Conservation (phyloP, 2,113 vertebrate genomes). For the Collichthys lucidus region DNA sequence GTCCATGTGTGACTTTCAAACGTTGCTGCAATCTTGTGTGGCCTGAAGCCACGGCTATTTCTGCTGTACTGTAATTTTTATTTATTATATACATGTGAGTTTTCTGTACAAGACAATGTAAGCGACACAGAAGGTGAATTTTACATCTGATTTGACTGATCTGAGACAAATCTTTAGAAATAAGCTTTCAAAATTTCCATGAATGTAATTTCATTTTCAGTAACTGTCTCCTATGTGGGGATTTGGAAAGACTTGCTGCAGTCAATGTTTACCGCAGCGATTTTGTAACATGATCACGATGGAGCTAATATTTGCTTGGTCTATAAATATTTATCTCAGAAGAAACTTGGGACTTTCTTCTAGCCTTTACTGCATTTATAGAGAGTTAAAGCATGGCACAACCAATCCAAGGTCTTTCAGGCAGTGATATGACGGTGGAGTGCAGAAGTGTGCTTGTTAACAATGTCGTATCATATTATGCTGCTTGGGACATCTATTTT, state of each 20-base stretch:
- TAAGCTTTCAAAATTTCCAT: background rate
- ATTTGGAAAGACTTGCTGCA: background rate
- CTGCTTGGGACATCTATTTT: too few species aligned
- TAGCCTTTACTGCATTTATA: too few species aligned
- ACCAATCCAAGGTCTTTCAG: too few species aligned
- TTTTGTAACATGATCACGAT: background rate
- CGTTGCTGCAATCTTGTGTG: background rate
- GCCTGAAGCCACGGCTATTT: background rate
- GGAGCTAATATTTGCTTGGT: conserved; percentile 20
- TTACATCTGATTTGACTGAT: background rate
- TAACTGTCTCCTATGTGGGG: too few species aligned
- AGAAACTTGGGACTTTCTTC: too few species aligned
- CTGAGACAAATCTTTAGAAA: background rate
- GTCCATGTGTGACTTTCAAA: background rate
- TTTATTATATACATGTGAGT: background rate
- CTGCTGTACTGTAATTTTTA: background rate
- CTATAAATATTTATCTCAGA: too few species aligned
- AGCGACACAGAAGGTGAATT: background rate
- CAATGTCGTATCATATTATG: too few species aligned
- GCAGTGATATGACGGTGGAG: too few species aligned
- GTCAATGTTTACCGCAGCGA: background rate
- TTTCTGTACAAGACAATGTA: background rate
- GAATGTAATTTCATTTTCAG: background rate
- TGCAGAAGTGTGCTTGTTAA: too few species aligned
- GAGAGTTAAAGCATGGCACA: too few species aligned